Conservation (phyloP, 2,888 invertebrate species). For the Trisateles emortualis region DNA sequence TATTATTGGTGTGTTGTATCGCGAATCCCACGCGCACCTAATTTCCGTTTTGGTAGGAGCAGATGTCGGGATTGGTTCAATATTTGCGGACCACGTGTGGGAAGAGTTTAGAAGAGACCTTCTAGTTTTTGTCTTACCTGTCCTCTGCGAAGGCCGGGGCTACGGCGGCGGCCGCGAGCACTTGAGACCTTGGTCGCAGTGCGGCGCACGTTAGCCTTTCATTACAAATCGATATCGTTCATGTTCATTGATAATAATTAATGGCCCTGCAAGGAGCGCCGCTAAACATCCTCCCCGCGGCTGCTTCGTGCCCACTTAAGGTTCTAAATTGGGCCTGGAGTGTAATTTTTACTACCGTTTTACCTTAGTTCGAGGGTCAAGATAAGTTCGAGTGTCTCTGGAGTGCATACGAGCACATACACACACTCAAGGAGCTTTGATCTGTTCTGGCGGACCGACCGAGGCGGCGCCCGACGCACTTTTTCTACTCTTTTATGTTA, state of each 20-base stretch:
- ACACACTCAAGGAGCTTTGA: conserved; percentile 76
- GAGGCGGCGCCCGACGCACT: conserved; percentile 46
- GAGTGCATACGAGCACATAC: conserved; percentile 65
- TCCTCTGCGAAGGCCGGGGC: conserved; percentile 54
- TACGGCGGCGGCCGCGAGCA: conserved; percentile 28
- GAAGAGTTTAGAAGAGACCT: conserved; percentile 58
- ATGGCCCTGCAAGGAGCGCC: conserved; percentile 62
- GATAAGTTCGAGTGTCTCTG: conserved; percentile 77
- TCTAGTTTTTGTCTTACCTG: conserved; percentile 65
- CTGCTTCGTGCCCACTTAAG: conserved; percentile 67
- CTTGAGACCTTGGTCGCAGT: conserved; percentile 66
- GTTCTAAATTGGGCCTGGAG: conserved; percentile 71
- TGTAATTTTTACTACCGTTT: conserved; percentile 84
- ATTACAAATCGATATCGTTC: conserved; percentile 78
- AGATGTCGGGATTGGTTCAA: conserved; percentile 70
- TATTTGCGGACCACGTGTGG: conserved; percentile 70
- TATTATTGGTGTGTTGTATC: conserved; percentile 75
- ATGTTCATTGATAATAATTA: conserved; percentile 78
- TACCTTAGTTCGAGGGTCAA: conserved; percentile 75
- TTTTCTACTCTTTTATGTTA: conserved; percentile 58
- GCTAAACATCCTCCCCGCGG: conserved; percentile 62
- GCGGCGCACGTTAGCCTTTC: conserved; percentile 69
- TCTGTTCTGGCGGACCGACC: conserved; percentile 63
- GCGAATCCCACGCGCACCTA: conserved; percentile 80
- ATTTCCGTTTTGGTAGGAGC: conserved; percentile 72